A percentile compares a stretch with the other conserved stretches of the same genome.
Conservation (phyloP, 2,113 vertebrate genomes). For the Axis porcinus region DNA sequence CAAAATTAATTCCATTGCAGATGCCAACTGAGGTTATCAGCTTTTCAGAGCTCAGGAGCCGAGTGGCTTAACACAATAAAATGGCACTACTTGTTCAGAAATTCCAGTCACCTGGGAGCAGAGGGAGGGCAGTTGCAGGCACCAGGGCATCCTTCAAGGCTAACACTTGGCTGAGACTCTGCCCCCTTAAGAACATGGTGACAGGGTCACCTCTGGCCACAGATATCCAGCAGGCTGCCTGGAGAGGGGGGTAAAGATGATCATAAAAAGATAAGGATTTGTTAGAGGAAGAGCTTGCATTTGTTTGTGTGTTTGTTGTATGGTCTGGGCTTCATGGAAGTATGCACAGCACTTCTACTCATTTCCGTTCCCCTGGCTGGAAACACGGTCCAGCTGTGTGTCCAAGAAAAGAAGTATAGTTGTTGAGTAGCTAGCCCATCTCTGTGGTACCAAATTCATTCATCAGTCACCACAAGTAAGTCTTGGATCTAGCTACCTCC, state of each 20-base stretch:
- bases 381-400: background rate
- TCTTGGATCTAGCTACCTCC: background rate
- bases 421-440: background rate
- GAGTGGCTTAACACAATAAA: background rate
- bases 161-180: background rate
- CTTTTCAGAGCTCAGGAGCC: background rate
- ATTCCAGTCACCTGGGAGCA: background rate
- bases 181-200: background rate
- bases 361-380: background rate
- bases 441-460: background rate
- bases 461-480: background rate
- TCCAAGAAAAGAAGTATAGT: background rate
- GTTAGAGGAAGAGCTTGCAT: background rate
- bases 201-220: background rate
- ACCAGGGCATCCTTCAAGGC: background rate
- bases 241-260: background rate
- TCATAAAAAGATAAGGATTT: background rate
- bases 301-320: background rate
- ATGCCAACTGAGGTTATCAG: background rate
- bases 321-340: background rate
- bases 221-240: background rate
- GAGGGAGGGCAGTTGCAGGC: background rate
- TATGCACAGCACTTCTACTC: background rate
- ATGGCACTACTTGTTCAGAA: background rate
- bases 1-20: background rate